Evolutionary conservation across 2,797 vertebrate species (phyloP), one percentile per base, ranked within the genome.

Genomic region (Enteromius radiatus): DNA sequence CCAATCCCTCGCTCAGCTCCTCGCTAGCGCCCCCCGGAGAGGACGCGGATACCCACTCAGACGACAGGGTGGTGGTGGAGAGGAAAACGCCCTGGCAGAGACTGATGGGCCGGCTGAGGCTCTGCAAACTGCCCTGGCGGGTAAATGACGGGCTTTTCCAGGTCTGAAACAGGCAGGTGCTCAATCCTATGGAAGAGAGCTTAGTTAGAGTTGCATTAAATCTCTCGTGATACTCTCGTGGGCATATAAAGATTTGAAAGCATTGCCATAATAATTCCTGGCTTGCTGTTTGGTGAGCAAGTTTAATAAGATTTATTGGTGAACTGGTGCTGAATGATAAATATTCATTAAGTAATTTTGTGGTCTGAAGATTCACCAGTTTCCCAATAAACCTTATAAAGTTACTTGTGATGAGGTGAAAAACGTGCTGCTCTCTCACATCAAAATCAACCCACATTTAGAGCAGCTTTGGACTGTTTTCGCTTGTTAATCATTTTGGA

Each of bases 11-110:
- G 84, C 96, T 95, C 91, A 97, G 94, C 65, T 97, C 97, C 91
- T 97, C 95, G 79, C 94, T 97, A 95, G 96, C 96, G 93, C 96
- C 97, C 96, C 96, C 95, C 65, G 97, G 97, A 94, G 97, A 97
- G 96, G 96, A 95, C 90, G 96, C 96, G 89, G 95, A 95, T 91
- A 95, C 96, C 97, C 97, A 98, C 96, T 97, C 97, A 45, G 97
- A 96, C 95, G 97, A 97, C 95, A 88, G 87, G 85, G 76, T 88
- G 85, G 96, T 98, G 95, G 94, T 92, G 91, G 89, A 70, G 47
- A 49, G 17, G 76, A 87, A 49, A 61, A 86, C 87, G 69, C 63
- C 87, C 83, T 88, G 83, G 90, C 75, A 73, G 86, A 88, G 78
- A 84, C n/a, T 71, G 86, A 76, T 36, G 56, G 79, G 64, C 43